Evolutionary conservation across 1,140 invertebrate genomes (phyloP).

Genomic region (Daktulosphaira vitifoliae): DNA sequence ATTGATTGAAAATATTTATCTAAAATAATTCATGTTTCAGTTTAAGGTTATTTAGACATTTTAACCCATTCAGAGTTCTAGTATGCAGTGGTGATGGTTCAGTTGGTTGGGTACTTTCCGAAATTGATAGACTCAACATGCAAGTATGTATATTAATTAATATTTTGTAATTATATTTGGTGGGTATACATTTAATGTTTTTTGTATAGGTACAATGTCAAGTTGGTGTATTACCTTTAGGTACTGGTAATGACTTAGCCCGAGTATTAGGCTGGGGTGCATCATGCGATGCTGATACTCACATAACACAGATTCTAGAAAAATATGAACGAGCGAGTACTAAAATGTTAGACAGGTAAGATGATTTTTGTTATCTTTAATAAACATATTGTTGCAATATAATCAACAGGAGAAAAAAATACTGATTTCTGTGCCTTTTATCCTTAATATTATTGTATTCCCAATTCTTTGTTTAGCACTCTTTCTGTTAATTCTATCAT

Average conservation of each 20-base stretch:
- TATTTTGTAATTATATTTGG: too few relatives aligned
- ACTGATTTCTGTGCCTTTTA: too few relatives aligned
- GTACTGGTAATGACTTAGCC: constrained; percentile 91
- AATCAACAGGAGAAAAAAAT: too few relatives aligned
- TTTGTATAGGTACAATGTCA: constrained; percentile 87
- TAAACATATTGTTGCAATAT: too few relatives aligned
- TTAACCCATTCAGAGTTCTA: constrained; percentile 82
- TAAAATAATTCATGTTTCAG: constrained; percentile 43
- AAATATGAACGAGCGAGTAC: constrained; percentile 89
- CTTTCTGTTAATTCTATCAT: too few relatives aligned
- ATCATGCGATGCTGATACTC: constrained; percentile 89
- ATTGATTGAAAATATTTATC: neutral
- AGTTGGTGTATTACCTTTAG: constrained; percentile 83
- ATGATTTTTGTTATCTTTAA: too few relatives aligned
- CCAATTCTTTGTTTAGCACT: too few relatives aligned
- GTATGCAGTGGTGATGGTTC: constrained; percentile 91
- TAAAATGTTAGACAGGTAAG: constrained; percentile 85
- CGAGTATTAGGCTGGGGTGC: constrained; percentile 92
- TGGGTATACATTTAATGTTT: too few relatives aligned
- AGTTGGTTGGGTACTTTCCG: constrained; percentile 87
- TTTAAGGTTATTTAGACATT: constrained; percentile 76
- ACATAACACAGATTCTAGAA: constrained; percentile 82
- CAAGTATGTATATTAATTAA: constrained; percentile 53
- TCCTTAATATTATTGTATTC: too few relatives aligned
- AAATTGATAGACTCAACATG: constrained; percentile 85